phyloP scores from a whole-genome alignment of 2,888 invertebrate species.

The Agrilus mali region DNA sequence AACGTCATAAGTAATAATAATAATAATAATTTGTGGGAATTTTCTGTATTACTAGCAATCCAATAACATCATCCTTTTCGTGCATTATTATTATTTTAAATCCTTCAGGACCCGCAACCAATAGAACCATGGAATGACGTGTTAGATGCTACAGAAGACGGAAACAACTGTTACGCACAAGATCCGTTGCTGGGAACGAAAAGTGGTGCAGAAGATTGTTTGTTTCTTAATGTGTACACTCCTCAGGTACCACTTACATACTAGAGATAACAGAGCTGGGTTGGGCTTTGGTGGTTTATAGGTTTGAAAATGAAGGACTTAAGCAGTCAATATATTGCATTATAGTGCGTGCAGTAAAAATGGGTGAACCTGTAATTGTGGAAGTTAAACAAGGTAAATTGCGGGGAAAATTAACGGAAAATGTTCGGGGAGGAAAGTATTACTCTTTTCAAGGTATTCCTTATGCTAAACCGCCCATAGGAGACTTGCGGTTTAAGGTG shows the following conservation, averaged over 20 bases:
- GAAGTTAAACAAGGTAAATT: slow-evolving; percentile 2
- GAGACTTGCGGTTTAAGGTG: slow-evolving; percentile 2
- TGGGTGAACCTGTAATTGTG: neutral
- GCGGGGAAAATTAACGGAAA: slow-evolving; percentile 1
- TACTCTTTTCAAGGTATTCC: slow-evolving; percentile 2
- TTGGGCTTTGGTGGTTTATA: too few species aligned
- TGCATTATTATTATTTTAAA: too few species aligned
- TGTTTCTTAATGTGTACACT: slow-evolving; percentile 23
- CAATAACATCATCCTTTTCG: too few species aligned
- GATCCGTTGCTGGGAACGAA: slow-evolving; percentile 11
- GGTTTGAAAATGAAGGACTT: too few species aligned
- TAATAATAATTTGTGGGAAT: too few species aligned
- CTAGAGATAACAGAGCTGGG: too few species aligned
- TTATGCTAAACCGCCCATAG: slow-evolving; percentile 4
- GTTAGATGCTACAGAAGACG: slow-evolving; percentile 15
- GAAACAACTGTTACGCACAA: slow-evolving; percentile 15
- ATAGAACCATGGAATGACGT: slow-evolving; percentile 15
- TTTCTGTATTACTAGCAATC: too few species aligned
- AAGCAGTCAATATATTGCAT: too few species aligned
- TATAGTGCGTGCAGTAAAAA: too few species aligned
- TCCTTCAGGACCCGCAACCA: slow-evolving; percentile 14
- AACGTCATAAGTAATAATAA: too few species aligned
- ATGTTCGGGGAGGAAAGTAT: slow-evolving; percentile 1
- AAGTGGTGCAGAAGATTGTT: slow-evolving; percentile 23
- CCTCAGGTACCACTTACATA: slow-evolving; percentile 14